A percentile compares a stretch with the other conserved stretches of the same genome.
Conservation (phyloP, 2,888 invertebrate species). For the Hylaea fasciaria region DNA sequence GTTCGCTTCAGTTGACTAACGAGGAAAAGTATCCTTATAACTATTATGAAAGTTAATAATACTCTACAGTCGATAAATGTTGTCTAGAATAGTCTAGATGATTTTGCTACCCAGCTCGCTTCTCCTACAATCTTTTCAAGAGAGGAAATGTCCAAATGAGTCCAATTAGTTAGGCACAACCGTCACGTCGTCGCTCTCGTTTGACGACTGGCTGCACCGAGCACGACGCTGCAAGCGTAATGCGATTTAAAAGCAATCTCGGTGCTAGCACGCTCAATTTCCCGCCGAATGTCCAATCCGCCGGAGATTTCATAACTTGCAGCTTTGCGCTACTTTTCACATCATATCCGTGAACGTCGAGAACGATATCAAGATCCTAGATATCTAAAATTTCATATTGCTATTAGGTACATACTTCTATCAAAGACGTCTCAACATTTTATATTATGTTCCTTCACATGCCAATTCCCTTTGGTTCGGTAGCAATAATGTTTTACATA, state of each 20-base stretch:
- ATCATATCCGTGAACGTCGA: slow-evolving; percentile 6
- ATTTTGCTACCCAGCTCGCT: neutral
- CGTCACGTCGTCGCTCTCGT: slow-evolving; percentile 41
- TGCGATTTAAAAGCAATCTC: slow-evolving; percentile 81
- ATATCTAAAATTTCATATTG: slow-evolving; percentile 16
- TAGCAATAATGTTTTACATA: no score
- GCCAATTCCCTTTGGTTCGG: no score
- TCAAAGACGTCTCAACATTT: neutral
- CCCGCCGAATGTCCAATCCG: slow-evolving; percentile 65
- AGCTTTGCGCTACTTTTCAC: slow-evolving; percentile 32
- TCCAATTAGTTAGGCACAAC: slow-evolving; percentile 49
- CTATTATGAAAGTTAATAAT: no score
- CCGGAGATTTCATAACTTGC: slow-evolving; percentile 44
- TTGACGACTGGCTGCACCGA: slow-evolving; percentile 52
- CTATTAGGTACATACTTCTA: slow-evolving; percentile 11
- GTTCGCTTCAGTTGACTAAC: neutral
- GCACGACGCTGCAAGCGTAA: slow-evolving; percentile 61
- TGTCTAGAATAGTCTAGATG: no score
- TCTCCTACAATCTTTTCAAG: slow-evolving; percentile 3
- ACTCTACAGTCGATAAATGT: no score
- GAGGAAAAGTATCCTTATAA: no score
- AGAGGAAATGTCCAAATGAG: slow-evolving; percentile 43
- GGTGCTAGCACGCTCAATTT: slow-evolving; percentile 71
- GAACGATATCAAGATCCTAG: neutral
- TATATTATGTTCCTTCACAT: neutral